Evolutionary conservation across 2,797 vertebrate species (phyloP).

Genomic region (Liparis tanakae): DNA sequence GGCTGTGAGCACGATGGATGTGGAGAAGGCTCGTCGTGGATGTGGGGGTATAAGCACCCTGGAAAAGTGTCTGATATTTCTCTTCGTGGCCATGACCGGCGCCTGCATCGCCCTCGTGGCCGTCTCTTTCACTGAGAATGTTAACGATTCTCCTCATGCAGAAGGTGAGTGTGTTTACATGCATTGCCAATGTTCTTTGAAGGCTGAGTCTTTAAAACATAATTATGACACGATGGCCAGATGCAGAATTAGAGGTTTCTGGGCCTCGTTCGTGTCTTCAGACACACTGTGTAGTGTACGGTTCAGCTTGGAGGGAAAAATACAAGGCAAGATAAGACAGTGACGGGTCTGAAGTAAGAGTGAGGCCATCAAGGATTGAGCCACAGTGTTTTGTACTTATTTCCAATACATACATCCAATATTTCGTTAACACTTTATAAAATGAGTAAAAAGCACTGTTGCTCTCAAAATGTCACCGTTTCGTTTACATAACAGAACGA

Average conservation of each 20-base stretch:
- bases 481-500: conserved; percentile 26
- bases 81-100: conserved; percentile 77
- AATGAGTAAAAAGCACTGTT: conserved; percentile 23
- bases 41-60: conserved; percentile 63
- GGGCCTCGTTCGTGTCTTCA: background rate
- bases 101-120: conserved; percentile 73
- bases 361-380: conserved; percentile 9
- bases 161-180: conserved; percentile 67
- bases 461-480: background rate
- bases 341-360: conserved; percentile 16
- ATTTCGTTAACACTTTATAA: conserved; percentile 9
- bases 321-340: conserved; percentile 1
- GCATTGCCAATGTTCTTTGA: background rate
- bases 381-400: conserved; percentile 3
- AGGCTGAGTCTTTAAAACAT: background rate
- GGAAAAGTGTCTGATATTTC: conserved; percentile 78
- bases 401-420: too few species aligned
- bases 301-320: conserved; percentile 9
- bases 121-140: conserved; percentile 67
- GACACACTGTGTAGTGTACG: background rate
- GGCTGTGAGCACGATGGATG: conserved; percentile 36
- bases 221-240: background rate
- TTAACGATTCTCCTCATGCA: conserved; percentile 3
- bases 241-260: background rate
- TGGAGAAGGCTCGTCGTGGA: conserved; percentile 21